These are phyloP conservation scores for Podocnemis expansa DNA, from an alignment of 2,113 vertebrate genomes.

Conservation along the genomic window DNA sequence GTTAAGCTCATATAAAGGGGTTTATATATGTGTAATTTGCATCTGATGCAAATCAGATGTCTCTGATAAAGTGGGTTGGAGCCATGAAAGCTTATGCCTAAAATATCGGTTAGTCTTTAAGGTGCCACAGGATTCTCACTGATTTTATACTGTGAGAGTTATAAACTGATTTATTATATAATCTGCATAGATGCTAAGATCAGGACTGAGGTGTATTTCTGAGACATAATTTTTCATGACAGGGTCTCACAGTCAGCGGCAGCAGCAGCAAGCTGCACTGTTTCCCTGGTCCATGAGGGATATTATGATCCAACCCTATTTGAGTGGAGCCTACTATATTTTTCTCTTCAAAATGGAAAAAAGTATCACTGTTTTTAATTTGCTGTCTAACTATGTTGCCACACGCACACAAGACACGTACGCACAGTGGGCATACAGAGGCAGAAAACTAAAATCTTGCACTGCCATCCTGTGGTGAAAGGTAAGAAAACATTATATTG, in stretches of 20 bases:
- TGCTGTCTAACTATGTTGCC: slow-evolving; percentile 19
- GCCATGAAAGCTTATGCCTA: too few species aligned
- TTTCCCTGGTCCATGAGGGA: background rate
- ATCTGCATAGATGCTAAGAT: background rate
- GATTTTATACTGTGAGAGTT: too few species aligned
- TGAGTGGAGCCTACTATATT: slow-evolving; percentile 2
- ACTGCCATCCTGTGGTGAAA: slow-evolving; percentile 66
- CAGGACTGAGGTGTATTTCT: background rate
- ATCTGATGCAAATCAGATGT: too few species aligned
- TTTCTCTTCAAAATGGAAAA: slow-evolving; percentile 55
- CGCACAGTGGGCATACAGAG: accelerated
- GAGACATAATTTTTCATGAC: background rate
- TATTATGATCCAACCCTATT: background rate
- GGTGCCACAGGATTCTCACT: too few species aligned
- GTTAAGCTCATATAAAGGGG: background rate
- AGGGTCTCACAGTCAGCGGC: background rate
- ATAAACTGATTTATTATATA: background rate
- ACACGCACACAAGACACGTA: slow-evolving; percentile 11
- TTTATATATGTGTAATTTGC: background rate
- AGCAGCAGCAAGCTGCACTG: background rate
- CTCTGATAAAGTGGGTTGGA: too few species aligned
- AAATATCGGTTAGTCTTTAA: too few species aligned
- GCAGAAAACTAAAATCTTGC: slow-evolving; percentile 18
- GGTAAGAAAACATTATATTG: background rate
- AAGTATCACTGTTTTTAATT: slow-evolving; percentile 54